Evolutionary conservation across 2,113 vertebrate genomes (phyloP).

Genomic region (Cinclus cinclus): DNA sequence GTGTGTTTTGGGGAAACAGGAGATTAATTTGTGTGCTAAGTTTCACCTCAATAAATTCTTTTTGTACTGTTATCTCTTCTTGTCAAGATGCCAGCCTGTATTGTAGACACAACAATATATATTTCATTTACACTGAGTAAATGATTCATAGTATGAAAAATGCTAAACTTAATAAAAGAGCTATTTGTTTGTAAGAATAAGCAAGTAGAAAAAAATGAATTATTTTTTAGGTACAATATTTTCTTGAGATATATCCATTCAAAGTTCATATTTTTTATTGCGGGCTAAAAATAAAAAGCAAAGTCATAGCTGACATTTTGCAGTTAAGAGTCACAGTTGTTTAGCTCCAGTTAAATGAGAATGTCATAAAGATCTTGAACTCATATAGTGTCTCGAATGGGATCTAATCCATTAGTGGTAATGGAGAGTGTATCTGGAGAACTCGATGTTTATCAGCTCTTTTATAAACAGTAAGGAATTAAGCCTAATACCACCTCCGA

Average conservation of each 20-base stretch:
- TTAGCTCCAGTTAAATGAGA: slow-evolving; percentile 47
- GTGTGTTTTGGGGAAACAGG: not conserved
- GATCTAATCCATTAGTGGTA: slow-evolving; percentile 33
- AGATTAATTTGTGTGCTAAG: not conserved
- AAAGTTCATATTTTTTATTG: slow-evolving; percentile 37
- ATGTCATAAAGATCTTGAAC: slow-evolving; percentile 35
- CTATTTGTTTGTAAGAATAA: slow-evolving; percentile 7
- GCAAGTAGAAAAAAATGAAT: slow-evolving; percentile 10
- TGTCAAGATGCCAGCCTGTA: not conserved
- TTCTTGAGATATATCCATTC: slow-evolving; percentile 15
- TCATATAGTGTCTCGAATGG: not conserved
- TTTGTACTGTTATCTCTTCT: not conserved
- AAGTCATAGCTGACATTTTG: slow-evolving; percentile 40
- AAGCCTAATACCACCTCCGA: slow-evolving; percentile 1
- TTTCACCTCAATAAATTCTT: not conserved
- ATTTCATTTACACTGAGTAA: slow-evolving; percentile 24
- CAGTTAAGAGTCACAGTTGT: slow-evolving; percentile 5
- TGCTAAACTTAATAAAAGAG: slow-evolving; percentile 7
- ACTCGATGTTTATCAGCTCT: slow-evolving; percentile 16
- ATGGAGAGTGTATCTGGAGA: not conserved
- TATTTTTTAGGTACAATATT: slow-evolving; percentile 34
- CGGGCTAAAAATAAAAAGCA: slow-evolving; percentile 31
- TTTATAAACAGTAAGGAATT: slow-evolving; percentile 18
- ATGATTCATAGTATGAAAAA: not conserved
- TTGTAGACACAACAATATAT: not conserved